These are phyloP conservation scores for Xanthia togata DNA, from an alignment of 2,888 invertebrate species.

Conservation along the genomic window DNA sequence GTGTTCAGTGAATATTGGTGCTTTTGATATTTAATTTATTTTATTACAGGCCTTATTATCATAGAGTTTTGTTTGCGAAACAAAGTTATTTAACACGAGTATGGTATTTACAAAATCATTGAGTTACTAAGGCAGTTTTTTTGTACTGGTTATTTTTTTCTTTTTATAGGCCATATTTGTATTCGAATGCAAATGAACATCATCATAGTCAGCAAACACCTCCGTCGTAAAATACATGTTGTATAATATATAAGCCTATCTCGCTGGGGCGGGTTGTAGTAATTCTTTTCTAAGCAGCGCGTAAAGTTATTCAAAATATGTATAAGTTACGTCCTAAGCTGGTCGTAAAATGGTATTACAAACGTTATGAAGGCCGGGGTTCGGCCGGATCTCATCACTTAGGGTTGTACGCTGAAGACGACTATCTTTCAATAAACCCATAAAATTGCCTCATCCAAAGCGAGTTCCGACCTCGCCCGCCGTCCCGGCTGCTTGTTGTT, in stretches of 20 bases:
- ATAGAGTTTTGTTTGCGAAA: slow-evolving; percentile 22
- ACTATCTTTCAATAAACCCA: slow-evolving; percentile 86
- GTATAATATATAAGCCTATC: slow-evolving; percentile 75
- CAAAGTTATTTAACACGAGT: background rate
- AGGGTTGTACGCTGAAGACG: slow-evolving; percentile 83
- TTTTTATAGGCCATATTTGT: slow-evolving; percentile 4
- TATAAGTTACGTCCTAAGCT: slow-evolving; percentile 88
- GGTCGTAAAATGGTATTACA: slow-evolving; percentile 88
- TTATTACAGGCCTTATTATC: slow-evolving; percentile 20
- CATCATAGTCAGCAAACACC: slow-evolving; percentile 52
- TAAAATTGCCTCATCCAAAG: slow-evolving; percentile 82
- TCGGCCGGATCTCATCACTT: slow-evolving; percentile 88
- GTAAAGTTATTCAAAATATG: slow-evolving; percentile 89
- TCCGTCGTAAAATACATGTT: slow-evolving; percentile 55
- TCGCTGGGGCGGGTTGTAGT: slow-evolving; percentile 75
- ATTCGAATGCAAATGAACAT: slow-evolving; percentile 27
- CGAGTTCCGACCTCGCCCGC: slow-evolving; percentile 72
- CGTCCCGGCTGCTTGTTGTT: slow-evolving; percentile 73
- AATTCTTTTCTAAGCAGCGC: slow-evolving; percentile 84
- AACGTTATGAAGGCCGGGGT: slow-evolving; percentile 87
- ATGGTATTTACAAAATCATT: background rate
- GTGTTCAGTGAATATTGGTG: slow-evolving; percentile 57
- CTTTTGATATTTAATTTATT: slow-evolving; percentile 54
- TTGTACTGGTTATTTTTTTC: background rate
- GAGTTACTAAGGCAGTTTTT: background rate